Conservation (phyloP, 37 sponge, comb jelly and placozoan genomes). For the Spongilla lacustris region DNA sequence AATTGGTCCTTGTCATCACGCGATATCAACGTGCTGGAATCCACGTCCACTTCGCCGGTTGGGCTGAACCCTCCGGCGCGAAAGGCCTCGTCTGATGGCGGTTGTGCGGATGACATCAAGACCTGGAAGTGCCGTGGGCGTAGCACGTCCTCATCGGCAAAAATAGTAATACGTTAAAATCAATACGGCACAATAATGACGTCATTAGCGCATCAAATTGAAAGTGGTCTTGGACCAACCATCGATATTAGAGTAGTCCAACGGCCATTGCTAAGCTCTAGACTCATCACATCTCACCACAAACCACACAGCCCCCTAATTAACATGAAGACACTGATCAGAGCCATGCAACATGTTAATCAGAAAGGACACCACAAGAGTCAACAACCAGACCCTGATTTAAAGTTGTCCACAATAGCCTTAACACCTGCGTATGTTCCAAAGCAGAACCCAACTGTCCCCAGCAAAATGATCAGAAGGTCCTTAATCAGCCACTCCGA, state of each 20-base stretch:
- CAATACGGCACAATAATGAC: neutral
- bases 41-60: neutral
- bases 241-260: no score
- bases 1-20: neutral
- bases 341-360: no score
- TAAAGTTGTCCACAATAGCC: constrained; percentile 35
- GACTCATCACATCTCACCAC: no score
- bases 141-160: neutral
- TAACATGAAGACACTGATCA: no score
- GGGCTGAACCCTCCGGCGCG: neutral
- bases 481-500: constrained; percentile 52
- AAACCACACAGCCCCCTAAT: no score
- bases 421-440: constrained; percentile 83
- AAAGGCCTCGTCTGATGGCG: neutral
- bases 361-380: neutral
- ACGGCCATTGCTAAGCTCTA: no score
- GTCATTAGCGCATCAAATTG: neutral
- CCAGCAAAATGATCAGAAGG: constrained; percentile 62
- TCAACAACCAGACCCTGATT: neutral
- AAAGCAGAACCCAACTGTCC: constrained; percentile 91
- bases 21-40: neutral
- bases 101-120: neutral
- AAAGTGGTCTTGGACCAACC: no score
- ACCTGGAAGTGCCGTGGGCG: neutral
- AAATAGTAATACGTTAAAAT: neutral